phyloP scores from a whole-genome alignment of 2,797 vertebrate species.

The Spinus olivaceus region DNA sequence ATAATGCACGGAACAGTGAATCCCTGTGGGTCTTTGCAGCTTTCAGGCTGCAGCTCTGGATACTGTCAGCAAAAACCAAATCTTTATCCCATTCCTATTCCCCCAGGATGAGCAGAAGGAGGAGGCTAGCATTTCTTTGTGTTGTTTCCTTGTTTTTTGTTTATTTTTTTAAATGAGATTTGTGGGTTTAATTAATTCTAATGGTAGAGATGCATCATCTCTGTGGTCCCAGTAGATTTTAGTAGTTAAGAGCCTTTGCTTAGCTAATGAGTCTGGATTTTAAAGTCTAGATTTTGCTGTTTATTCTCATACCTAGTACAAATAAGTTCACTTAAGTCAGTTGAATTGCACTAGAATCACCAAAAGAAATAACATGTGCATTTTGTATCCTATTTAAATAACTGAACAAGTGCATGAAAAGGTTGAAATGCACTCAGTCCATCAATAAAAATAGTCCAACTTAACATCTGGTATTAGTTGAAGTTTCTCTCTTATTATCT shows the following conservation, averaged over 20 bases:
- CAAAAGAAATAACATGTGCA: not conserved
- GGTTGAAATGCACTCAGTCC: not conserved
- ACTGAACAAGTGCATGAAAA: not conserved
- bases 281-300: not conserved
- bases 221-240: not conserved
- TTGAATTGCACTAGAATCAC: not conserved
- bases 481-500: conserved; percentile 4
- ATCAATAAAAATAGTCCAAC: not conserved
- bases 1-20: not conserved
- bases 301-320: not conserved
- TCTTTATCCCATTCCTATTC: not conserved
- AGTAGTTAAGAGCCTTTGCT: not conserved
- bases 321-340: not conserved
- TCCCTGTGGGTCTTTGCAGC: conserved; percentile 7
- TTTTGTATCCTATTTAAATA: not conserved
- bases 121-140: not conserved
- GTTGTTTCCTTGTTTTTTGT: not conserved
- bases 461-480: not conserved
- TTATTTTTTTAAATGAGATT: not conserved
- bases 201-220: not conserved
- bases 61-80: conserved; percentile 22
- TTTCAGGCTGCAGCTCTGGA: conserved; percentile 39
- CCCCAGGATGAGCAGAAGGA: not conserved
- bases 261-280: not conserved
- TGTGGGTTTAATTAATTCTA: not conserved